These are phyloP conservation scores for Gambusia holbrooki DNA, from an alignment of 2,113 vertebrate genomes.

Conservation along the genomic window DNA sequence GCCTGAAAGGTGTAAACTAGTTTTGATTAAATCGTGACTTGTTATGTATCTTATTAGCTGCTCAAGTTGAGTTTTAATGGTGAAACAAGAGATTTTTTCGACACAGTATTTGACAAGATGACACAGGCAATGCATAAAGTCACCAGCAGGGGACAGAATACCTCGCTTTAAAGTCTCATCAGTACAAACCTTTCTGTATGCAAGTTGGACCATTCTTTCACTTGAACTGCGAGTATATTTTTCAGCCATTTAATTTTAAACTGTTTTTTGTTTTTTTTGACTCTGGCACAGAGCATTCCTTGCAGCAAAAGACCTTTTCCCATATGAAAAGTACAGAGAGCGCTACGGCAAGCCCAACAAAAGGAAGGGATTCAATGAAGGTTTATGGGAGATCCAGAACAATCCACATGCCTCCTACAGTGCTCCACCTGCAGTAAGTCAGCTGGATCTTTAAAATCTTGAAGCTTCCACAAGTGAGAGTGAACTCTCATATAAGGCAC, in stretches of 20 bases:
- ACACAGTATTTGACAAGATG: conserved; percentile 36
- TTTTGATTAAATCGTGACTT: neutral
- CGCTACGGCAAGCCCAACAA: conserved; percentile 98
- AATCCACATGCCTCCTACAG: conserved; percentile 98
- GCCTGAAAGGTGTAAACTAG: neutral
- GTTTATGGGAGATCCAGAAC: conserved; percentile 98
- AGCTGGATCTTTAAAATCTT: neutral
- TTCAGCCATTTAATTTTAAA: neutral
- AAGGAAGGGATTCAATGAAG: conserved; percentile 98
- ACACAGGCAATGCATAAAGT: conserved; percentile 29
- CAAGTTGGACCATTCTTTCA: conserved; percentile 1
- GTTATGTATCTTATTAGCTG: neutral
- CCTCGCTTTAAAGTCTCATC: neutral
- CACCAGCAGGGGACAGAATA: conserved; percentile 60
- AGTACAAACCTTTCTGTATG: neutral
- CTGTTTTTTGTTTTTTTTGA: neutral
- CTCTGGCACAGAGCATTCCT: conserved; percentile 88
- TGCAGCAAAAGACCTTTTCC: conserved; percentile 95
- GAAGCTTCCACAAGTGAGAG: neutral
- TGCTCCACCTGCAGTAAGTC: conserved; percentile 88
- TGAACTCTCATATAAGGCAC: neutral
- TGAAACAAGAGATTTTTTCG: conserved; percentile 22
- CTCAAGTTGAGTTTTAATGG: neutral
- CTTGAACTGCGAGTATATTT: neutral
- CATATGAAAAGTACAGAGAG: conserved; percentile 92